These are phyloP conservation scores for Oryzias sinensis DNA, from an alignment of 2,797 vertebrate genomes.

Conservation along the genomic window DNA sequence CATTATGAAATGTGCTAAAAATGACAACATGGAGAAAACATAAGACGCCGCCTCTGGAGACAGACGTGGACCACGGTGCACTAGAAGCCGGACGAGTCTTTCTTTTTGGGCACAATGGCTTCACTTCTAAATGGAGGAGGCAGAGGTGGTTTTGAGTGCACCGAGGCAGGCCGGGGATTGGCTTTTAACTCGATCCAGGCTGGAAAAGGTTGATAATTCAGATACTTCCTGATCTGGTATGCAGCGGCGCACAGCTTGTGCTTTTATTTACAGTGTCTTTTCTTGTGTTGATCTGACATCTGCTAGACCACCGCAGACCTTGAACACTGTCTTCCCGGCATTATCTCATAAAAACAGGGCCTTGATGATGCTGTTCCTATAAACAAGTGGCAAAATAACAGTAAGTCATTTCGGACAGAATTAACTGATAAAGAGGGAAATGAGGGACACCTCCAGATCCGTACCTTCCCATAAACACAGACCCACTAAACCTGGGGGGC, in stretches of 20 bases:
- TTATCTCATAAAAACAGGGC: slow-evolving; percentile 68
- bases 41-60: slow-evolving; percentile 47
- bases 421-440: slow-evolving; percentile 61
- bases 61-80: slow-evolving; percentile 24
- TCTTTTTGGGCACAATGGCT: slow-evolving; percentile 43
- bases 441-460: slow-evolving; percentile 54
- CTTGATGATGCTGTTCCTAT: slow-evolving; percentile 59
- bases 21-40: slow-evolving; percentile 71
- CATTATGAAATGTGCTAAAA: slow-evolving; percentile 77
- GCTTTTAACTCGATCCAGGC: slow-evolving; percentile 43
- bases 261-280: slow-evolving; percentile 57
- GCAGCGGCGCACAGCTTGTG: slow-evolving; percentile 33
- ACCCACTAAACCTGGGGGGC: slow-evolving; percentile 33
- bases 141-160: slow-evolving; percentile 45
- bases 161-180: slow-evolving; percentile 32
- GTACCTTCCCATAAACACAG: slow-evolving; percentile 39
- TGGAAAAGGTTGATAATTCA: slow-evolving; percentile 56
- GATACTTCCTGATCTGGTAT: slow-evolving; percentile 39
- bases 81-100: slow-evolving; percentile 40
- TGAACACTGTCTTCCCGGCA: slow-evolving; percentile 55
- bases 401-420: slow-evolving; percentile 51
- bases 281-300: slow-evolving; percentile 68
- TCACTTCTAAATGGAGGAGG: slow-evolving; percentile 59
- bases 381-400: slow-evolving; percentile 56
- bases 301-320: slow-evolving; percentile 53